phyloP scores from a whole-genome alignment of 2,888 invertebrate species.

The Drosophila quinaria region DNA sequence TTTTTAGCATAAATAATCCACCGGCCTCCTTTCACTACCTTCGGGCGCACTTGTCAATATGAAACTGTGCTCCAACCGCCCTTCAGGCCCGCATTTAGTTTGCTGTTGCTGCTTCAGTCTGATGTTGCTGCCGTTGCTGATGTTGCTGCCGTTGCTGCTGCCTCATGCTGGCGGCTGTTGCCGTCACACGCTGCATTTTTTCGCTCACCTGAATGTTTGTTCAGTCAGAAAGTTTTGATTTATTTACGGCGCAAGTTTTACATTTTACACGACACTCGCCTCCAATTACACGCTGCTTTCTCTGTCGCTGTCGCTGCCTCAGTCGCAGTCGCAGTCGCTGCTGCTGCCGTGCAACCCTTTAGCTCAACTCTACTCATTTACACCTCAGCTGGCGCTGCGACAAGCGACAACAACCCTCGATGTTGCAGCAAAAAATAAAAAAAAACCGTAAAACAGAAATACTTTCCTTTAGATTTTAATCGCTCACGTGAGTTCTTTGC shows the following conservation, averaged over 20 bases:
- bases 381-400: constrained; percentile 56
- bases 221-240: constrained; percentile 83
- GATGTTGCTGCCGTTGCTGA: constrained; percentile 51
- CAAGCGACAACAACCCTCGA: constrained; percentile 63
- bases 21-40: constrained; percentile 37
- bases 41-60: constrained; percentile 72
- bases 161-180: constrained; percentile 48
- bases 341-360: constrained; percentile 57
- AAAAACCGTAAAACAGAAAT: constrained; percentile 65
- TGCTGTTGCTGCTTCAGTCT: constrained; percentile 20
- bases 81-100: constrained; percentile 49
- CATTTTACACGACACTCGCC: constrained; percentile 83
- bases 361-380: constrained; percentile 72
- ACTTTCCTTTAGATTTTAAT: constrained; percentile 82
- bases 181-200: constrained; percentile 71
- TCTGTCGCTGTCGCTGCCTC: constrained; percentile 30
- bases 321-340: constrained; percentile 19
- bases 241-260: constrained; percentile 82
- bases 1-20: constrained; percentile 76
- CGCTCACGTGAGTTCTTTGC: constrained; percentile 76
- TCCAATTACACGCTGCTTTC: constrained; percentile 77
- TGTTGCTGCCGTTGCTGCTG: constrained; percentile 44
- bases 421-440: constrained; percentile 48
- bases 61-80: constrained; percentile 45
- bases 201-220: constrained; percentile 81